Evolutionary conservation across 2,797 vertebrate species (phyloP).

Genomic region (Sebastes diploproa): DNA sequence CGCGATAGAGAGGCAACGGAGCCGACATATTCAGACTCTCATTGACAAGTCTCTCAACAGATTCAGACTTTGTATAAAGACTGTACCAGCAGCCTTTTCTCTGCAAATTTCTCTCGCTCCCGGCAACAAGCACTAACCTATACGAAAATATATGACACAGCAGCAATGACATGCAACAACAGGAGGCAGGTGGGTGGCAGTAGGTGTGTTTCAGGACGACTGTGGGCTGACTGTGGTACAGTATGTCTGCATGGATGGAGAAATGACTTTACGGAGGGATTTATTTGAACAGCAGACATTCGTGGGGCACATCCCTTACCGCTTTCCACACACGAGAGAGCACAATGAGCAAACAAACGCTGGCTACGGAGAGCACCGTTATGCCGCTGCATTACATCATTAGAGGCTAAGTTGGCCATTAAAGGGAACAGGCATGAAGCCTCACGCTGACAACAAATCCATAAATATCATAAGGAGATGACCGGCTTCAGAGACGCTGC

Average conservation of each 20-base stretch:
- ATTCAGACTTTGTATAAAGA: conserved; percentile 19
- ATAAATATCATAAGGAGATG: conserved; percentile 69
- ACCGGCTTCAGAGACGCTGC: conserved; percentile 43
- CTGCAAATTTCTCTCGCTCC: conserved; percentile 33
- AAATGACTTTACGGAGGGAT: conserved; percentile 31
- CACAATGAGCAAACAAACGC: conserved; percentile 52
- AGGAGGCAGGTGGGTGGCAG: conserved; percentile 77
- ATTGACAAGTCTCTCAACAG: conserved; percentile 43
- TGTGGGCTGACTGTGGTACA: conserved; percentile 69
- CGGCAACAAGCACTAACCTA: conserved; percentile 54
- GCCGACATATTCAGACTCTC: conserved; percentile 36
- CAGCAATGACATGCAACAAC: conserved; percentile 74
- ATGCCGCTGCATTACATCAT: conserved; percentile 72
- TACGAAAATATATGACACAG: conserved; percentile 69
- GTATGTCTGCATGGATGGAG: conserved; percentile 64
- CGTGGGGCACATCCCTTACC: conserved; percentile 22
- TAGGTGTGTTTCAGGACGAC: conserved; percentile 66
- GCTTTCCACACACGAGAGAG: conserved; percentile 36
- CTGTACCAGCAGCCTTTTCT: neutral
- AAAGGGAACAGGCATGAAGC: conserved; percentile 66
- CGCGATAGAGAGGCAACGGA: conserved; percentile 24
- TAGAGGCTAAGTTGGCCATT: conserved; percentile 67
- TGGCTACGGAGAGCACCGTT: conserved; percentile 54
- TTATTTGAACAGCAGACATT: conserved; percentile 17
- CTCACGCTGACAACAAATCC: conserved; percentile 68